Evolutionary conservation across 2,888 invertebrate species (phyloP), one percentile per base, ranked within the genome.

Genomic region (Drosophila paranaensis): DNA sequence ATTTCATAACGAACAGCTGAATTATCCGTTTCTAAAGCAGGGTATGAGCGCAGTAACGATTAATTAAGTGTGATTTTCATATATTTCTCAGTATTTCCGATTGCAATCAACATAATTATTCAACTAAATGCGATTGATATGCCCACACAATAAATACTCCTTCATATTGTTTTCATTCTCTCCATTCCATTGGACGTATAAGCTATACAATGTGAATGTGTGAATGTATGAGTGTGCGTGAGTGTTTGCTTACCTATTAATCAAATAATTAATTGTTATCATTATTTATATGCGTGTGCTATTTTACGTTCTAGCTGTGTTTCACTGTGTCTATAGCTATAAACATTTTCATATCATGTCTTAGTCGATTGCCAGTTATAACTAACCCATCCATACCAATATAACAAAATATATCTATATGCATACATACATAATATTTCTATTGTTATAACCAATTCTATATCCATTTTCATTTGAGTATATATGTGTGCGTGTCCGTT

Each of bases 231-330:
- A 43, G 60, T 40, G 50, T 39, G 39, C 40, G 60, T 60, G 61
- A 13, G 60, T 61, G 64, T 68, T 46, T 51, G 33, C 39, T 57
- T 63, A 62, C 57, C 66, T 84, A 77, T 82, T 73, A 79, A 50
- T 67, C 73, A 80, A 80, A 73, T 79, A 86, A 85, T 86, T 81
- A 80, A 73, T 81, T 84, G 86, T 81, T 86, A 63, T 79, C 68
- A 55, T 72, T 79, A 65, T 70, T 66, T 45, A 58, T 74, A 60
- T 82, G 70, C 72, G 82, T 82, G 80, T 80, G 78, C 82, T 63
- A 65, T 70, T 79, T 68, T 68, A 53, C 51, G 68, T 81, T 81
- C 58, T 73, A 73, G 65, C 73, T 80, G 56, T 81, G 62, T 72
- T 72, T 67, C 58, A 75, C 70, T 74, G 71, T 85, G 65, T 74